Evolutionary conservation across 2,888 invertebrate genomes (phyloP), one percentile per base, ranked within the genome.

Genomic region (Hemistola chrysoprasaria): DNA sequence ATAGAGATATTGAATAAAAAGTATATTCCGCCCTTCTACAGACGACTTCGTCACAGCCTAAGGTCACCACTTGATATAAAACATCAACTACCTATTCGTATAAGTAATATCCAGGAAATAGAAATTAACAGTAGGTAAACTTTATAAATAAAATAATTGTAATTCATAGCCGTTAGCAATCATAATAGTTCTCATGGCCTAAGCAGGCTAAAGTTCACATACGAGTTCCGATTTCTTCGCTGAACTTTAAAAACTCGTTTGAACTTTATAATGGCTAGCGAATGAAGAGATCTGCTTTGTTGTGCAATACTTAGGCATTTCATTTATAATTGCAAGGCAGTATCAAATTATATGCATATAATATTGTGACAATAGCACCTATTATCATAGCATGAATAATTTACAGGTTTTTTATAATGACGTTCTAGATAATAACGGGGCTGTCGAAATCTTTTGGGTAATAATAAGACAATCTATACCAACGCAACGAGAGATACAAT

Each of bases 161-260:
- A 38, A 30, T 10, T 11, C 22, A 24, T 25, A 9, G 8, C 11
- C 22, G 11, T 40, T 28, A 20, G 11, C 11, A 20, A 27, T 11
- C 7, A 22, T 22, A 16, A 16, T 16, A 16, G 16, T 16, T 16
- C 16, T 35, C 8, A 26, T 10, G 26, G 29, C 22, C 24, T 33
- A 39, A 31, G 30, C 38, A 37, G 41, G 52, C 44, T 42, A 49
- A 49, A 45, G 47, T 49, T 40, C 38, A 37, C 31, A 39, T 44
- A 42, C 36, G 9, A 44, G 47, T 49, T 47, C 41, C 41, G 31
- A 48, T 48, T 48, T 43, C 40, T 43, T 39, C 32, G 27, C 7
- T 49, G 49, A 49, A 52, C 49, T 43, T 49, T 52, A 32, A 53
- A 44, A 53, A 49, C 47, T 35, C 28, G 47, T 45, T 49, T 52